Percentiles rank a stretch among this genome's conserved stretches.
Conservation (phyloP, 2,113 vertebrate genomes). For the Archilochus colubris region DNA sequence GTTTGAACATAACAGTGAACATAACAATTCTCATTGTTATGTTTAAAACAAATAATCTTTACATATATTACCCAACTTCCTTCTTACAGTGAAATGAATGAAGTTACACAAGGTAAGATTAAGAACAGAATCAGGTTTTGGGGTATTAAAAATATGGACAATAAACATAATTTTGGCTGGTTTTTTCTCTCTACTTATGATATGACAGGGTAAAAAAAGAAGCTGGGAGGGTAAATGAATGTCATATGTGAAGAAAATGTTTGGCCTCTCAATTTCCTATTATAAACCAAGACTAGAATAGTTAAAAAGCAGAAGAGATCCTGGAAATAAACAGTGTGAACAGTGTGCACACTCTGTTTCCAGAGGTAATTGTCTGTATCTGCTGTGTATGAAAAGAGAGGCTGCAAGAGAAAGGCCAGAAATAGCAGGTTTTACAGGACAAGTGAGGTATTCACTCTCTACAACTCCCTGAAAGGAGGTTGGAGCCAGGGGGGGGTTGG, state of each 20-base stretch:
- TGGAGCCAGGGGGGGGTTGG: too few relatives aligned
- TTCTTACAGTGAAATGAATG: neutral
- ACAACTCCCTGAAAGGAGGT: too few relatives aligned
- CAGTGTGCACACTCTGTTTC: neutral
- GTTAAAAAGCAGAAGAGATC: conserved; percentile 21
- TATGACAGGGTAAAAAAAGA: neutral
- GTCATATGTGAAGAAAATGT: conserved; percentile 45
- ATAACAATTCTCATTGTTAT: neutral
- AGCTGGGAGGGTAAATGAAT: conserved; percentile 11
- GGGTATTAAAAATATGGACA: neutral
- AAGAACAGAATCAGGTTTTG: neutral
- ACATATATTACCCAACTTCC: neutral
- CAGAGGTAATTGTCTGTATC: conserved; percentile 13
- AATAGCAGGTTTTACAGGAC: conserved; percentile 14
- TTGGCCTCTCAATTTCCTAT: conserved; percentile 22
- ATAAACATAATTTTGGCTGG: neutral
- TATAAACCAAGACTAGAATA: conserved; percentile 19
- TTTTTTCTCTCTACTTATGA: conserved; percentile 22
- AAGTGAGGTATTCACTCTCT: neutral
- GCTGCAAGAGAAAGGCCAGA: neutral
- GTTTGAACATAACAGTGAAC: neutral
- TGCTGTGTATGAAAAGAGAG: neutral
- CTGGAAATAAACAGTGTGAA: neutral
- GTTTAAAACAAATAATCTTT: neutral
- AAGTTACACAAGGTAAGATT: neutral